Percentiles rank a stretch among this genome's conserved stretches.
These are phyloP conservation scores for Silurus lanzhouensis DNA, from an alignment of 2,797 vertebrate genomes.

Conservation along the genomic window DNA sequence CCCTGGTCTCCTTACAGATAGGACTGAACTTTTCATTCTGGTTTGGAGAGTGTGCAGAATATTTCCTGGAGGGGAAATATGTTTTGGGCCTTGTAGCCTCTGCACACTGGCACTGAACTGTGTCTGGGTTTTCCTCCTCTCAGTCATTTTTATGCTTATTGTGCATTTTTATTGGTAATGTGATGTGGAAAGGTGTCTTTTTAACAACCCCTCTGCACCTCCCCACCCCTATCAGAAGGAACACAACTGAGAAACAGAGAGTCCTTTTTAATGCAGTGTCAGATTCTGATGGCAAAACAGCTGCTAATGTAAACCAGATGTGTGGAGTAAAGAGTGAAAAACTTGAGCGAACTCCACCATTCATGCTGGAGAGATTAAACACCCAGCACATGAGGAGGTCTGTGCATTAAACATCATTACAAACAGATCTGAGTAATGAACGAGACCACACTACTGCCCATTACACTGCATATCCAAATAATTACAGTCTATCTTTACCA, in stretches of 20 bases:
- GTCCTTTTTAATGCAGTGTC: neutral
- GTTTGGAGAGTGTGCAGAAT: too few species aligned
- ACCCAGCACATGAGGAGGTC: neutral
- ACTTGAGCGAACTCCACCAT: neutral
- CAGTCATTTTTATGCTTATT: too few species aligned
- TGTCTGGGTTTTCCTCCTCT: too few species aligned
- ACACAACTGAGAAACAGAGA: neutral
- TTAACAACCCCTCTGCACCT: neutral
- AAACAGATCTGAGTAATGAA: neutral
- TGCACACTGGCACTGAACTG: too few species aligned
- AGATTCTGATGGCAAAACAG: neutral
- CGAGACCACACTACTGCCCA: neutral
- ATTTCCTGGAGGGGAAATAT: too few species aligned
- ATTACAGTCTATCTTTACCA: too few species aligned
- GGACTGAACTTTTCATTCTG: too few species aligned
- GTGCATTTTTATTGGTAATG: neutral
- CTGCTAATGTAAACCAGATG: constrained; percentile 5
- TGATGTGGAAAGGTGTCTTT: neutral
- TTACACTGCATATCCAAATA: neutral
- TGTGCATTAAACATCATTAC: neutral
- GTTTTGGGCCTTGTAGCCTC: too few species aligned
- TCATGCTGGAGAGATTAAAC: neutral
- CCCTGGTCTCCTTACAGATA: too few species aligned
- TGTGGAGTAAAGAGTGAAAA: neutral
- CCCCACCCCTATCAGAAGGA: neutral